phyloP scores from a whole-genome alignment of 2,797 vertebrate genomes.

The Manis pentadactyla region DNA sequence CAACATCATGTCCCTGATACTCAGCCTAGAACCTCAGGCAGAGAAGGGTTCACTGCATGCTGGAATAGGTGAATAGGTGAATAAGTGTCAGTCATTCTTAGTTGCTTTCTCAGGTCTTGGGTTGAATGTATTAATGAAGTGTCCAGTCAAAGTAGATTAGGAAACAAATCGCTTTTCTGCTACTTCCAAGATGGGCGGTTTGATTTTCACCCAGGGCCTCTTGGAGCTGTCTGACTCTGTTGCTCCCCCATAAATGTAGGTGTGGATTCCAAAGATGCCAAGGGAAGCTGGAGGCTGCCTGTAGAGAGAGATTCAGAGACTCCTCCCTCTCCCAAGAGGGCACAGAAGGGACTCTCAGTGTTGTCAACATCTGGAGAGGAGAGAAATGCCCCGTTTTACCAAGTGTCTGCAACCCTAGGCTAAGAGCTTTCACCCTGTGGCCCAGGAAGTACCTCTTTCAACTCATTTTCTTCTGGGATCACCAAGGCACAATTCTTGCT shows the following conservation, averaged over 20 bases:
- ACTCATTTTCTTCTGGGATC: not conserved
- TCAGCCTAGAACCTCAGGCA: not conserved
- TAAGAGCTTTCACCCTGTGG: not conserved
- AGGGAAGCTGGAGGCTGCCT: not conserved
- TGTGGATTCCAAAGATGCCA: not conserved
- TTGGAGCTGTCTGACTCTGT: not conserved
- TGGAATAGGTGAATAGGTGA: not conserved
- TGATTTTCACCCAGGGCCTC: slow-evolving; percentile 3
- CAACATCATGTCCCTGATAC: not conserved
- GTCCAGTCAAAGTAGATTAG: slow-evolving; percentile 40
- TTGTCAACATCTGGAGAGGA: not conserved
- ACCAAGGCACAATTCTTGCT: not conserved
- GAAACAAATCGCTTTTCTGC: slow-evolving; percentile 64
- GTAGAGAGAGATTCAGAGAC: not conserved
- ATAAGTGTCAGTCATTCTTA: not conserved
- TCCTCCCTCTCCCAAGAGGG: not conserved
- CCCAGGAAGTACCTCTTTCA: not conserved
- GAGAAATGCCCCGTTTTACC: not conserved
- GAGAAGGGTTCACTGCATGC: not conserved
- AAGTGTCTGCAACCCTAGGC: not conserved
- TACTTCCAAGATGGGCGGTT: slow-evolving; percentile 40
- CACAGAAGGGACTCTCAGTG: not conserved
- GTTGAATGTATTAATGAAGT: not conserved
- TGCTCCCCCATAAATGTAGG: not conserved
- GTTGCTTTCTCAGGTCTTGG: not conserved